Conservation (phyloP, 1,140 invertebrate genomes). For the Drosophila subobscura region DNA sequence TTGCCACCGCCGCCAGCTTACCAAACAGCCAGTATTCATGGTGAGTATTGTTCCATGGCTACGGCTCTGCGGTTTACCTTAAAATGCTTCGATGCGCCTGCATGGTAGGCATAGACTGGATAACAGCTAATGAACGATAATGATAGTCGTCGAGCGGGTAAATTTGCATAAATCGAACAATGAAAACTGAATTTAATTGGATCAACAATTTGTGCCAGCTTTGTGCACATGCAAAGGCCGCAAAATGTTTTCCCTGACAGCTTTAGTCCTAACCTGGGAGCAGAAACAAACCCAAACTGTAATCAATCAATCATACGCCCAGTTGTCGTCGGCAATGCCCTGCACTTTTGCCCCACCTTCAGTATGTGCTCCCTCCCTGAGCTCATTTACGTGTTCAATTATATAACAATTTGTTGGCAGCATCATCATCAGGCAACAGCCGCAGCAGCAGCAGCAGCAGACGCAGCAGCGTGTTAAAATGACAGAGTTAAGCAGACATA, state of each 20-base stretch:
- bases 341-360: neutral
- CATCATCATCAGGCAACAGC: constrained; percentile 37
- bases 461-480: constrained; percentile 57
- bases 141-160: constrained; percentile 19
- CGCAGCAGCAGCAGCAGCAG: constrained; percentile 1
- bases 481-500: constrained; percentile 66
- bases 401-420: constrained; percentile 66
- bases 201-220: constrained; percentile 37
- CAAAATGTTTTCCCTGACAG: constrained; percentile 42
- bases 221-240: constrained; percentile 21
- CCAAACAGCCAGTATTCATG: constrained; percentile 77
- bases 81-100: constrained; percentile 12
- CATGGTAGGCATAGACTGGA: neutral
- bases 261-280: constrained; percentile 32
- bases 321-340: constrained; percentile 29
- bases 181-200: constrained; percentile 47
- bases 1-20: constrained; percentile 79
- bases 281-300: constrained; percentile 49
- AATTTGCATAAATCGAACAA: constrained; percentile 41
- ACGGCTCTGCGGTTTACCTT: neutral
- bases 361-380: neutral
- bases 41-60: constrained; percentile 54
- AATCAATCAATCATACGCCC: constrained; percentile 76
- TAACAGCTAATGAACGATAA: constrained; percentile 34
- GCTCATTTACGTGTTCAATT: constrained; percentile 69